Conservation (phyloP, 2,888 invertebrate species). For the Microchrysa polita region DNA sequence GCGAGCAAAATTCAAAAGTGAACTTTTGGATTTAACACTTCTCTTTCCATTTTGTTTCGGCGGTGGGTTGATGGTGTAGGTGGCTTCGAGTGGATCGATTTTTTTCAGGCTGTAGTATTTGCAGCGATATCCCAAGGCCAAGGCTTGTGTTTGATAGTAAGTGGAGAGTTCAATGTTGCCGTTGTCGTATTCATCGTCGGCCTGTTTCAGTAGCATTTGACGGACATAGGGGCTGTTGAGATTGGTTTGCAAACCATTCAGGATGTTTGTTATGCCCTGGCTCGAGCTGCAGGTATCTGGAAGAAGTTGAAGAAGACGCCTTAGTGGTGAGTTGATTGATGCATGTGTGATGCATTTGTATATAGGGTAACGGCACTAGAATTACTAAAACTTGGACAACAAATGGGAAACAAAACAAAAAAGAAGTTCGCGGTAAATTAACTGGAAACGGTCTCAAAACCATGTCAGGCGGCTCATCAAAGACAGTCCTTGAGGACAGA, state of each 20-base stretch:
- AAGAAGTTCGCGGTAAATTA: too few species aligned
- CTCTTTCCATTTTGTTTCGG: too few species aligned
- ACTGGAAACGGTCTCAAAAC: too few species aligned
- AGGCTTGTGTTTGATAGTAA: slow-evolving; percentile 59
- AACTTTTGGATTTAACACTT: not conserved
- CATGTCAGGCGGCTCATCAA: too few species aligned
- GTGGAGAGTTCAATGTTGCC: slow-evolving; percentile 56
- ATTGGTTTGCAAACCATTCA: not conserved
- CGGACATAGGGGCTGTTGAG: slow-evolving; percentile 30
- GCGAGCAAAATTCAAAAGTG: slow-evolving; percentile 5
- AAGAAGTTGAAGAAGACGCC: not conserved
- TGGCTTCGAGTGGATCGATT: not conserved
- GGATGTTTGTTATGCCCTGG: not conserved
- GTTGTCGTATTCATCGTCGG: slow-evolving; percentile 57
- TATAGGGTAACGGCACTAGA: too few species aligned
- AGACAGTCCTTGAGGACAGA: too few species aligned
- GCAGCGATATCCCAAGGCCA: slow-evolving; percentile 57
- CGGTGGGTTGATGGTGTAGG: not conserved
- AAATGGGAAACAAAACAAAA: too few species aligned
- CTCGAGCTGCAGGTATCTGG: not conserved
- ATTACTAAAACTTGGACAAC: too few species aligned
- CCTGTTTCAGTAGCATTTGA: slow-evolving; percentile 56
- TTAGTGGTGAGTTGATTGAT: not conserved
- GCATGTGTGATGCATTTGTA: too few species aligned
- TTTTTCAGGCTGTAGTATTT: not conserved